Evolutionary conservation across 1,140 invertebrate species (phyloP).

Genomic region (Atta texana): DNA sequence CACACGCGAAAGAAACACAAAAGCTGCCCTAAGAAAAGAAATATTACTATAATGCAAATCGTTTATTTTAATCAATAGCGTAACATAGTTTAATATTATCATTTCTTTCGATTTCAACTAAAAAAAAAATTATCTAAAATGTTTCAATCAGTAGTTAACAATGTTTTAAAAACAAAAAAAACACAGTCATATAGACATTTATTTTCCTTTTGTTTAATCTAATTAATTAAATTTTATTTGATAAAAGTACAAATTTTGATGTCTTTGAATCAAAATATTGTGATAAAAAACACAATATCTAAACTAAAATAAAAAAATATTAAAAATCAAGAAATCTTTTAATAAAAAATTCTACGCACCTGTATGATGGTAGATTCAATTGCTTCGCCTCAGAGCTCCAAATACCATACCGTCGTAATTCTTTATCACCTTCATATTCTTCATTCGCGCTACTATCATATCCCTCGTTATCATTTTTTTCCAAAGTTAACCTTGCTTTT

Average conservation of each 20-base stretch:
- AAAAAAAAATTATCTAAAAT: too few species aligned
- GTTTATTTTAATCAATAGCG: not conserved
- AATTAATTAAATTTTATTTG: too few species aligned
- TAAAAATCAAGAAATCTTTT: not conserved
- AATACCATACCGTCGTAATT: constrained; percentile 89
- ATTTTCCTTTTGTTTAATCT: not conserved
- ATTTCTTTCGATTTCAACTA: not conserved
- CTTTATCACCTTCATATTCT: constrained; percentile 86
- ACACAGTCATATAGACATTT: not conserved
- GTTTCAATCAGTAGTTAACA: not conserved
- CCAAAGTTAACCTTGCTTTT: constrained; percentile 90
- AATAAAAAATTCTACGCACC: constrained; percentile 64
- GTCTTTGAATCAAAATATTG: not conserved
- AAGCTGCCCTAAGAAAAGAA: constrained; percentile 87
- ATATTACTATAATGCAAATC: not conserved
- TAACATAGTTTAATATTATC: not conserved
- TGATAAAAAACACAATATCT: not conserved
- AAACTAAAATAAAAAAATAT: not conserved
- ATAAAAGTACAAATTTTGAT: too few species aligned
- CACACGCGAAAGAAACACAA: constrained; percentile 93
- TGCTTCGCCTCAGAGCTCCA: constrained; percentile 92
- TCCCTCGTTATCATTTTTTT: constrained; percentile 85
- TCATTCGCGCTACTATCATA: constrained; percentile 79
- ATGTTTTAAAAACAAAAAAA: not conserved
- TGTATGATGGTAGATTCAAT: constrained; percentile 94